A percentile compares a stretch with the other conserved stretches of the same genome.
phyloP scores from a whole-genome alignment of 2,797 vertebrate genomes.

The Orestias chungarensis region DNA sequence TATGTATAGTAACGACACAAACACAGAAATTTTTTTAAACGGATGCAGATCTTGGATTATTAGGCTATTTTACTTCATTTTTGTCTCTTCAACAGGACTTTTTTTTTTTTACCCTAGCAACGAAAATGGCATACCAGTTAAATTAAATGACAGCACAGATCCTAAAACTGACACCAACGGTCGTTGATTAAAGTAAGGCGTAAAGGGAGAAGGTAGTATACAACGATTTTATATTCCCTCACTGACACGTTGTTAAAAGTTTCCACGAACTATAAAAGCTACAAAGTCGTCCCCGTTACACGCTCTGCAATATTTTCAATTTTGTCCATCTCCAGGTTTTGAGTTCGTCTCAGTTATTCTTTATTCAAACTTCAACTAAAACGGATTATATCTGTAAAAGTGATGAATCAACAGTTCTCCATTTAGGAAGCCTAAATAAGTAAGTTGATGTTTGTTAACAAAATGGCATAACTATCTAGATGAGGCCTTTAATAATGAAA shows the following conservation, averaged over 20 bases:
- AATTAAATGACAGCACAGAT: not conserved
- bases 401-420: too few relatives aligned
- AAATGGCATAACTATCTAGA: not conserved
- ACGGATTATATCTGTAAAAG: too few relatives aligned
- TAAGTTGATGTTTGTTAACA: not conserved
- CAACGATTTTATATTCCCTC: not conserved
- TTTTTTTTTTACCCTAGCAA: not conserved
- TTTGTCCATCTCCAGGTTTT: not conserved
- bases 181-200: not conserved
- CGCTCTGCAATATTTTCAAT: not conserved
- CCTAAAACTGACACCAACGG: not conserved
- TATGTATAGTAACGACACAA: not conserved
- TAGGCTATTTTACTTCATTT: constrained; percentile 47
- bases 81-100: not conserved
- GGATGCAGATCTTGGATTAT: constrained; percentile 55
- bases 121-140: not conserved
- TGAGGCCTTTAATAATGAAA: not conserved
- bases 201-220: not conserved
- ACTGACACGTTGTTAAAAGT: not conserved
- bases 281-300: not conserved
- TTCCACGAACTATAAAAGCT: not conserved
- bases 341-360: not conserved
- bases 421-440: too few relatives aligned
- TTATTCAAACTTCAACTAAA: too few relatives aligned
- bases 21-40: constrained; percentile 11